Base-by-base conservation (phyloP, 2,888 invertebrate genomes). In the Patella caerulea region DNA sequence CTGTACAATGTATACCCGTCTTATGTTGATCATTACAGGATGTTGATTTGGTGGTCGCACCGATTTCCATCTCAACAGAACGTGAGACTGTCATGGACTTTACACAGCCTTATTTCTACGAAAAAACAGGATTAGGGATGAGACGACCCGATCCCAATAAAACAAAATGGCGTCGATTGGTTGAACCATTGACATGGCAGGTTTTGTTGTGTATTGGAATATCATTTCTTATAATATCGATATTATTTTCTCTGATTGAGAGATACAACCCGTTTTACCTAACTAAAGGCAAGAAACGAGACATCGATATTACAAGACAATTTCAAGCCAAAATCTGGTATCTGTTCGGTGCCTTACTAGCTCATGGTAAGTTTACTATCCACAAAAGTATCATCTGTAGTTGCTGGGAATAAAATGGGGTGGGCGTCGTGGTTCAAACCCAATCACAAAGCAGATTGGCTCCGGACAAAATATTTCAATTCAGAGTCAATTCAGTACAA, bases 51-150 rank as follows among this genome's bases (percentile, higher is more conserved):
- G 95, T 95, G 0, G 94, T 97, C 1, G 95, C 95, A 0, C 95
- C 96, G 0, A 91, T 97, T 59, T 95, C 96, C 11, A 96, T 97
- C 96, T 97, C 96, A 3, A 95, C 96, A 0, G 96, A 97, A 83
- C 93, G 96, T 59, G 96, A 96, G 89, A 96, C 96, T 91, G 95
- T 96, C 0, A 95, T 97, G 2, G 97, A 97, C 90, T 97, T 96
- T 87, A 95, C 97, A 3, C 95, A 96, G 0, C 97, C 97, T 0
- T 97, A 83, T 76, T 83, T 77, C 78, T 83, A 82, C 52, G 87
- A 87, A 74, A 82, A 82, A 69, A 83, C 84, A 11, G 83, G 83
- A 3, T 83, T 86, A 3, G 71, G 87, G 11, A 78, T 86, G 73
- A 84, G 80, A 76, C 86, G 83, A 73, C 86, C 85, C 1, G 83